Conservation (phyloP, 2,888 invertebrate genomes). For the Eulithis testata region DNA sequence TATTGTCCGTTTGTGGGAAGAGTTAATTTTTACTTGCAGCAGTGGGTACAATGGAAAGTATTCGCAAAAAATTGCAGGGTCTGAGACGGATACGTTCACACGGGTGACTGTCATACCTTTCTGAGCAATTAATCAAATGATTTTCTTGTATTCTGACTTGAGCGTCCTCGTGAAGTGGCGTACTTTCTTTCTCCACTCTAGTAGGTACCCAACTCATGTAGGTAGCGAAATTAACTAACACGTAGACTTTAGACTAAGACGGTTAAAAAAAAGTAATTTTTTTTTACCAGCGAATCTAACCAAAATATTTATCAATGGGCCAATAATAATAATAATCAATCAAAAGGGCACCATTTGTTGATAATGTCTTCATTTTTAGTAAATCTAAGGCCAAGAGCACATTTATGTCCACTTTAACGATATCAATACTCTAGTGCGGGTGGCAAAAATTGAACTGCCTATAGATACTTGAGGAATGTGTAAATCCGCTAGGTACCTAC, state of each 20-base stretch:
- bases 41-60: neutral
- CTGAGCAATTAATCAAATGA: too few relatives aligned
- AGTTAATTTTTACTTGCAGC: conserved; percentile 21
- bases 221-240: neutral
- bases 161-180: too few relatives aligned
- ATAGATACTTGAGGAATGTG: too few relatives aligned
- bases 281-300: conserved; percentile 36
- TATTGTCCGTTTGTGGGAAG: conserved; percentile 18
- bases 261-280: neutral
- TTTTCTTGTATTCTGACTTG: too few relatives aligned
- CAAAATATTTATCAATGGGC: conserved; percentile 50
- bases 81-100: neutral
- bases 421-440: too few relatives aligned
- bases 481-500: neutral
- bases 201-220: too few relatives aligned
- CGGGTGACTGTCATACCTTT: neutral
- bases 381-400: neutral
- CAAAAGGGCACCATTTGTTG: neutral
- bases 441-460: too few relatives aligned
- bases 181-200: too few relatives aligned
- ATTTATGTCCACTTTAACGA: too few relatives aligned
- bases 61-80: neutral
- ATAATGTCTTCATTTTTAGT: neutral
- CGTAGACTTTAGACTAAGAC: too few relatives aligned
- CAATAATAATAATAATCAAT: conserved; percentile 10